These are phyloP conservation scores for Batillaria attramentaria DNA, from an alignment of 1,140 invertebrate genomes.

Conservation along the genomic window DNA sequence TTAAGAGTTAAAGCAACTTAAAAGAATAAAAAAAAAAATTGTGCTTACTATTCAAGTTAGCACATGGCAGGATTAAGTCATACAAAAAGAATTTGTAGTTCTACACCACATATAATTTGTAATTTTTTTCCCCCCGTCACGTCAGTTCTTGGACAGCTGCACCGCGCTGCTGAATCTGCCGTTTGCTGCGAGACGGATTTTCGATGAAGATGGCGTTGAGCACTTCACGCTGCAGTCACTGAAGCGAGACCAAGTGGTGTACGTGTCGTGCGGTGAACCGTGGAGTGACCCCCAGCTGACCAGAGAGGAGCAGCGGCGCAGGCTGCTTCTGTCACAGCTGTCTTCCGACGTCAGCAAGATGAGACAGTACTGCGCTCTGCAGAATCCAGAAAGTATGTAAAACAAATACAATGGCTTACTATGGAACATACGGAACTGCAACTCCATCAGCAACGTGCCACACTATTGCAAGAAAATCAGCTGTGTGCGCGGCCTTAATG, in stretches of 20 bases:
- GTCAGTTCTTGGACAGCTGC: constrained; percentile 70
- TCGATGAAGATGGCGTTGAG: constrained; percentile 69
- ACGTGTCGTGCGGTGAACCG: constrained; percentile 68
- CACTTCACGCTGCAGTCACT: constrained; percentile 64
- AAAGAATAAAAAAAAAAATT: neutral
- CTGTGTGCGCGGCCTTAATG: too few relatives aligned
- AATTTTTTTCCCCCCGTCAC: constrained; percentile 5
- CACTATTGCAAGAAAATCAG: too few relatives aligned
- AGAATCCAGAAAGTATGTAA: constrained; percentile 65
- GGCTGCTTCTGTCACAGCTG: constrained; percentile 65
- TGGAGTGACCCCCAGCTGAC: constrained; percentile 69
- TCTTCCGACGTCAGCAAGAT: constrained; percentile 68
- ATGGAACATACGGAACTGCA: too few relatives aligned
- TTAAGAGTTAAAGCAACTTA: too few relatives aligned
- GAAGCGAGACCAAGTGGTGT: constrained; percentile 66
- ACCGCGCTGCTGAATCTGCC: constrained; percentile 67
- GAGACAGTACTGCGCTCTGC: constrained; percentile 62
- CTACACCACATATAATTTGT: too few relatives aligned
- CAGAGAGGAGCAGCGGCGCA: constrained; percentile 66
- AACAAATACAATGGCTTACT: too few relatives aligned
- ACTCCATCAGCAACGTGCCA: too few relatives aligned
- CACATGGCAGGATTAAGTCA: too few relatives aligned
- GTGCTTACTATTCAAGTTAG: neutral
- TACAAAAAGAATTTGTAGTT: too few relatives aligned
- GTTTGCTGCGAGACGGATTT: constrained; percentile 69